Percentiles rank a stretch among this genome's conserved stretches.
These are phyloP conservation scores for Drosophila longiperda DNA, from an alignment of 2,888 invertebrate species.

Conservation along the genomic window DNA sequence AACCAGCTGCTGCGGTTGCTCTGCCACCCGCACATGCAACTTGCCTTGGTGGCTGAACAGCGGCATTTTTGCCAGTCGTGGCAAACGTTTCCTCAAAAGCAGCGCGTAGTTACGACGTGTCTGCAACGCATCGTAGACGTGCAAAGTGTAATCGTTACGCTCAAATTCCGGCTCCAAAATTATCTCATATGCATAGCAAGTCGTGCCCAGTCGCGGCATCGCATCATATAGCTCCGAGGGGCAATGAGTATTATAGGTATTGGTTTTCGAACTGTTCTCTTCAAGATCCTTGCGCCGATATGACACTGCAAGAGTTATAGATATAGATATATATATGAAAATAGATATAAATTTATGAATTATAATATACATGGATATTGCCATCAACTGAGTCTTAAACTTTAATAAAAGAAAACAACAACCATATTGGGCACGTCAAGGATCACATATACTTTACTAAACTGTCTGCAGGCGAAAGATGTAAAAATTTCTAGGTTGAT, in stretches of 20 bases:
- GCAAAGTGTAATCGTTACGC: constrained; percentile 85
- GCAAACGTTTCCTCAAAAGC: constrained; percentile 87
- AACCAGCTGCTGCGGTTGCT: constrained; percentile 86
- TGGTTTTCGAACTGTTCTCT: too few relatives aligned
- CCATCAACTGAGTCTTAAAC: too few relatives aligned
- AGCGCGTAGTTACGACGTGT: constrained; percentile 87
- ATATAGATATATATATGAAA: too few relatives aligned
- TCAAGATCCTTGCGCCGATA: constrained; percentile 28
- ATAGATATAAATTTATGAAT: background rate
- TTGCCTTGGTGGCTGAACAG: constrained; percentile 90
- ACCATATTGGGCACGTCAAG: background rate
- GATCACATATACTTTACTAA: background rate
- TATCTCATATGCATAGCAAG: constrained; percentile 88
- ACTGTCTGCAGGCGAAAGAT: background rate
- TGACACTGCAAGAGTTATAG: constrained; percentile 71
- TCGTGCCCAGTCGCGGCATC: constrained; percentile 66
- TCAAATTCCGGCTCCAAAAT: constrained; percentile 86
- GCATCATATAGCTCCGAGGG: constrained; percentile 73
- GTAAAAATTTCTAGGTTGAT: too few relatives aligned
- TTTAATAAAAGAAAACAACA: too few relatives aligned
- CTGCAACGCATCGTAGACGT: constrained; percentile 64
- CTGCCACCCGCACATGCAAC: constrained; percentile 83
- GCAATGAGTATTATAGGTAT: constrained; percentile 36
- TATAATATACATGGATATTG: too few relatives aligned
- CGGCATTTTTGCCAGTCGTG: constrained; percentile 89